Base-by-base conservation (phyloP, 2,888 invertebrate genomes). In the Cerastis rubricosa region DNA sequence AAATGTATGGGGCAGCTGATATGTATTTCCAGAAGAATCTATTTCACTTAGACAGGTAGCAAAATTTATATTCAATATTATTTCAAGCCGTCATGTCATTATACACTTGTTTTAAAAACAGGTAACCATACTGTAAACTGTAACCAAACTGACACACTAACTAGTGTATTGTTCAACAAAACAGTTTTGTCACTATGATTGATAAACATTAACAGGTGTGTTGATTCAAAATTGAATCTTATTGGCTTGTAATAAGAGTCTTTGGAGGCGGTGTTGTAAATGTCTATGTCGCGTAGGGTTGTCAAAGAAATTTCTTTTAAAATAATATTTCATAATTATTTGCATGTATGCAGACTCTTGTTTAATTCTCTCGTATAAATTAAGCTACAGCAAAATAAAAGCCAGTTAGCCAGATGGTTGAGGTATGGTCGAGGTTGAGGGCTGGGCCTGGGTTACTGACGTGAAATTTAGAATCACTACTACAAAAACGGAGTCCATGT, bases 161-260 rank as follows among this genome's bases (percentile, higher is more conserved):
- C 87, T 73, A 81, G 77, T 80, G 82, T 85, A 88, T 88, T 88
- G 89, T 89, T 78, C 74, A 76, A 78, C 70, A 78, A 77, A 88
- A 88, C 88, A 88, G 85, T 89, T 89, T 89, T 88, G 88, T 82
- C 87, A 88, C 85, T 85, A 77, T 72, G 79, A 81, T 88, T 81
- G 80, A 83, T 83, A 88, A 82, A 85, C 57, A 81, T 63, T 43
- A 75, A 63, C 65, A 76, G 68, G 51, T 80, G 68, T 51, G 45
- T 75, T 64, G 12, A n/a, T 43, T 43, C 40, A 29, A 89, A 81
- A 71, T 25, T 81, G 61, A 68, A 51, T 40, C 74, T 70, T 86
- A 80, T 14, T 14, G 1, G 61, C 22, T 77, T 71, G 69, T 35
- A 70, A 77, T 84, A 78, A 76, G 80, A 71, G 54, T 73, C 51